A percentile compares a stretch with the other conserved stretches of the same genome.
Conservation (phyloP, 2,113 vertebrate species). For the Hucho hucho region DNA sequence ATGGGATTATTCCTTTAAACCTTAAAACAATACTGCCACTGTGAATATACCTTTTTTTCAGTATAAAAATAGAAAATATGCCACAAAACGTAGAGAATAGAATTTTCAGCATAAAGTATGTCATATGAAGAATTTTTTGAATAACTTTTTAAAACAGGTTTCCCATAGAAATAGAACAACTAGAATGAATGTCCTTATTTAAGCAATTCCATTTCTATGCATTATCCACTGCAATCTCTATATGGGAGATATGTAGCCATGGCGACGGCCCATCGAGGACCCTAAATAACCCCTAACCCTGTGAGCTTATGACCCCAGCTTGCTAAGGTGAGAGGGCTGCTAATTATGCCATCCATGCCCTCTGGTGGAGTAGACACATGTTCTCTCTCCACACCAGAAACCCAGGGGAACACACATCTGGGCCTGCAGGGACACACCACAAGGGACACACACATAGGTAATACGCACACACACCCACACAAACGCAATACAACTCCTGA, state of each 20-base stretch:
- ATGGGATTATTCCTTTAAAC: neutral
- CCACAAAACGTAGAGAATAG: neutral
- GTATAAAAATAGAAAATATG: neutral
- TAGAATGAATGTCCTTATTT: neutral
- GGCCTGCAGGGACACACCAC: conserved; percentile 50
- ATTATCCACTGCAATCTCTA: neutral
- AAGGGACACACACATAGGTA: too few relatives aligned
- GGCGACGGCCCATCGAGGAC: conserved; percentile 36
- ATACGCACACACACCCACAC: neutral
- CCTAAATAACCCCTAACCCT: conserved; percentile 61
- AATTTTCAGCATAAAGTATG: too few relatives aligned
- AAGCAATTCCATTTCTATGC: neutral
- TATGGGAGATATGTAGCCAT: neutral
- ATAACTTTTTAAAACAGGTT: neutral
- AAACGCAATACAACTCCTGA: neutral
- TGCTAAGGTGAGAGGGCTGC: conserved; percentile 65
- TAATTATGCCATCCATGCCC: conserved; percentile 70
- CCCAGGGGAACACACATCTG: conserved; percentile 26
- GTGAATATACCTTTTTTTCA: neutral
- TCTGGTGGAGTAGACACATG: conserved; percentile 57
- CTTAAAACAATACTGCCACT: neutral
- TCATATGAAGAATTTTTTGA: too few relatives aligned
- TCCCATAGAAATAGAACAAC: too few relatives aligned
- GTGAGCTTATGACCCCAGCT: conserved; percentile 58
- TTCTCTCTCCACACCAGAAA: conserved; percentile 35